Evolutionary conservation across 1,140 invertebrate species (phyloP), one percentile per base, ranked within the genome.

Genomic region (Anoplophora glabripennis): DNA sequence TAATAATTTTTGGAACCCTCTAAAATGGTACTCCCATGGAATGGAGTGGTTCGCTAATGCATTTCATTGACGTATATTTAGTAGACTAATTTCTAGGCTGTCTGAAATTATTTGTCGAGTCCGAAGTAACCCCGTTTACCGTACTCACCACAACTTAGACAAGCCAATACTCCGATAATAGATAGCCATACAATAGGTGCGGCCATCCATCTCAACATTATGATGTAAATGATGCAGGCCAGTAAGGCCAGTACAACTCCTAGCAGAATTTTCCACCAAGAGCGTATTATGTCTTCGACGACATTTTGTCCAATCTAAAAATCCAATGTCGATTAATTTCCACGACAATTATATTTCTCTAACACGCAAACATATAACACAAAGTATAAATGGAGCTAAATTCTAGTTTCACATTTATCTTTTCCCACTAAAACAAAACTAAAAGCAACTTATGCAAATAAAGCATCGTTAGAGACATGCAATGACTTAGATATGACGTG

Each of bases 121-220:
- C n/a, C n/a, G n/a, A n/a, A n/a, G n/a, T n/a, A n/a, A n/a, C n/a
- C n/a, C n/a, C n/a, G n/a, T n/a, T 28, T 28, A 28, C 21, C 5
- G 5, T 28, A 67, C 75, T 77, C 80, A 88, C 89, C 84, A 73
- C 85, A 88, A 44, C 77, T 78, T 7, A 94, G 79, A 0, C 92
- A 69, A 0, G 72, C 82, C 15, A 94, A 74, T 0, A 93, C 81
- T 3, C 81, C 82, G 17, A 90, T 66, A 35, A 98, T 85, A 7
- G 90, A 91, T 7, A 88, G 63, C 91, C 93, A 98, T 0, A 98
- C 86, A 70, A 98, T 87, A 0, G 92, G 78, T 3, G 85, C 85
- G 7, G 94, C 91, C 4, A 96, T 77, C 83, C 89, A 96, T 64
- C 94, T 81, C 78, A 98, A 84, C 10, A 98, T 72, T 1, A 93